Base-by-base conservation (phyloP, 2,113 vertebrate species). In the Tyto alba region DNA sequence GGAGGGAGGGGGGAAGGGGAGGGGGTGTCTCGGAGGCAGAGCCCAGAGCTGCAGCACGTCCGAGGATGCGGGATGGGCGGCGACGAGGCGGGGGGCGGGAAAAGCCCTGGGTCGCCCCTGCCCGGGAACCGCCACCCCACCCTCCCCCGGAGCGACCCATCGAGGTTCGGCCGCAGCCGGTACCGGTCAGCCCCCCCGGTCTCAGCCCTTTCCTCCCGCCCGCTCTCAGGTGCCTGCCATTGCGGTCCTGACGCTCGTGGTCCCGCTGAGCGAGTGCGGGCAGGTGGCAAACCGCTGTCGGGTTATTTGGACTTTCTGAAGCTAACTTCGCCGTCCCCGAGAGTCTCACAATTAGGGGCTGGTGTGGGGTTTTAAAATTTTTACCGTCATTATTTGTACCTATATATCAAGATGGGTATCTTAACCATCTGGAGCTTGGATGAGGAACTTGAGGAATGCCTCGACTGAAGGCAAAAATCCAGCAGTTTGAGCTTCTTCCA, bases 391-490 rank as follows among this genome's bases (percentile, higher is more conserved):
- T 50, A 66, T 34, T 82, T 74, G 47, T 69, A 72, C 29, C 71
- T 67, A 0, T 47, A 3, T 53, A 47, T 50, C 80, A 53, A 50
- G 60, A 68, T 67, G 60, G 47, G 56, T 38, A 81, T 78, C 7
- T 86, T 80, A 88, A 63, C 73, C 87, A 73, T 75, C 85, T 76
- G 74, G 62, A 96, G 90, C 64, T 52, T 47, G 88, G 71, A 74
- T 89, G 82, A 91, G 68, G 89, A 79, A 91, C 73, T 94, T 89
- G 66, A 94, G 83, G 89, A 93, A 95, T 79, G 95, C 74, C 72
- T 73, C 80, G 56, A 72, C n/a, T 36, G 57, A 71, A 80, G 68
- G 84, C 85, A 95, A 76, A 95, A 92, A 95, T 79, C 71, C 96
- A 96, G 83, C 85, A 84, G 75, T 84, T 97, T 89, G 64, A 78